Percentiles rank a stretch among this genome's conserved stretches.
phyloP scores from a whole-genome alignment of 2,888 invertebrate genomes.

The Empis stercorea region DNA sequence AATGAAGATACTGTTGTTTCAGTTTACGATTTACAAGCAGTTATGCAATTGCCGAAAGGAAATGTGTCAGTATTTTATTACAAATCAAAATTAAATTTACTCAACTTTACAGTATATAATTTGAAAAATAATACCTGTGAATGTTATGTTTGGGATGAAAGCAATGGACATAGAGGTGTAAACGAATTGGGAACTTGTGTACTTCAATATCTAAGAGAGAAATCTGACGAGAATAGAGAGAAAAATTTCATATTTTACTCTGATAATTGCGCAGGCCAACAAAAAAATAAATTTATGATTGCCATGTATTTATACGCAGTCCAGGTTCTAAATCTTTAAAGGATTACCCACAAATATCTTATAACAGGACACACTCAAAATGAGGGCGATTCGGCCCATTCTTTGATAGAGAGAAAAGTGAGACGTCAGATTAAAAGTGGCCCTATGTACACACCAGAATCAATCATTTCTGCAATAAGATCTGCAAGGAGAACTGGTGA shows the following conservation, averaged over 20 bases:
- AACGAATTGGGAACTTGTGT: conserved; percentile 6
- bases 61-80: conserved; percentile 11
- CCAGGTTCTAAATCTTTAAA: conserved; percentile 10
- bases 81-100: conserved; percentile 13
- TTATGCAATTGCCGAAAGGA: conserved; percentile 11
- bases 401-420: conserved; percentile 5
- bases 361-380: conserved; percentile 7
- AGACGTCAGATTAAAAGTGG: conserved; percentile 1
- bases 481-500: too few relatives aligned
- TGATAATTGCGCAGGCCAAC: conserved; percentile 8
- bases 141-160: conserved; percentile 8
- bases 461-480: too few relatives aligned
- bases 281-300: conserved; percentile 12
- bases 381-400: conserved; percentile 5
- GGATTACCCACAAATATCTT: conserved; percentile 8
- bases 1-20: background rate
- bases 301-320: conserved; percentile 12
- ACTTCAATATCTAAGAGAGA: conserved; percentile 6
- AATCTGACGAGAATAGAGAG: background rate
- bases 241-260: conserved; percentile 5
- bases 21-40: conserved; percentile 11
- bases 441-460: too few relatives aligned
- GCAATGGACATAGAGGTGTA: conserved; percentile 4
- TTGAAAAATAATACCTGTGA: conserved; percentile 8
- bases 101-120: conserved; percentile 10